These are phyloP conservation scores for Hipparchia semele DNA, from an alignment of 2,888 invertebrate genomes.

Conservation along the genomic window DNA sequence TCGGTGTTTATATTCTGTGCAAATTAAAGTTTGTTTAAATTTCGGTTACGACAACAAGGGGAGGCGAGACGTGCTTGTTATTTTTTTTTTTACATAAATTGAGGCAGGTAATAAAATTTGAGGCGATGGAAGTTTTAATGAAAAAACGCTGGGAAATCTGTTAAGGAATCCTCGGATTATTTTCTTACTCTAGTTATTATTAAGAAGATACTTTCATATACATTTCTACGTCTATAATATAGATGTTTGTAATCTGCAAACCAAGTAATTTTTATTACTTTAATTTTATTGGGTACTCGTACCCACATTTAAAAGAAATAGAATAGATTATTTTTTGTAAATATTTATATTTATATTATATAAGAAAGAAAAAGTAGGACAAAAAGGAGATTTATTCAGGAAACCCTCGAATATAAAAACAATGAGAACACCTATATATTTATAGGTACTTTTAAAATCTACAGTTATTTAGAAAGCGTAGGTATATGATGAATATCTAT, in stretches of 20 bases:
- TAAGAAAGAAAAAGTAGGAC: too few species aligned
- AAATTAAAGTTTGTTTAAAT: conserved; percentile 75
- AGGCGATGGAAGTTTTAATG: conserved; percentile 25
- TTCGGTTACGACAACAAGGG: conserved; percentile 57
- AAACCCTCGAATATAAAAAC: too few species aligned
- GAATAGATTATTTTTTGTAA: too few species aligned
- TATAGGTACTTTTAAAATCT: too few species aligned
- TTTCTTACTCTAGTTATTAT: conserved; percentile 8
- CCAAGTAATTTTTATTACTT: too few species aligned
- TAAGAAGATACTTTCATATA: not conserved
- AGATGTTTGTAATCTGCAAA: not conserved
- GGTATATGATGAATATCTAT: too few species aligned
- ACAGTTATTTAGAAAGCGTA: too few species aligned
- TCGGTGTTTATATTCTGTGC: conserved; percentile 73
- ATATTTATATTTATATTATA: too few species aligned
- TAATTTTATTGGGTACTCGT: too few species aligned
- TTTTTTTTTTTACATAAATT: conserved; percentile 39
- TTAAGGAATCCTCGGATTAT: conserved; percentile 9
- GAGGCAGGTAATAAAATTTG: conserved; percentile 28
- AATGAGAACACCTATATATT: too few species aligned
- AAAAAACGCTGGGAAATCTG: conserved; percentile 6
- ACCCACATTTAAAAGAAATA: too few species aligned
- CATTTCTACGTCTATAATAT: not conserved
- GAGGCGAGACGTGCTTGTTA: conserved; percentile 37
- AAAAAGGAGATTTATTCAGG: too few species aligned